Evolutionary conservation across 2,113 vertebrate genomes (phyloP).

Genomic region (Scopus umbretta): DNA sequence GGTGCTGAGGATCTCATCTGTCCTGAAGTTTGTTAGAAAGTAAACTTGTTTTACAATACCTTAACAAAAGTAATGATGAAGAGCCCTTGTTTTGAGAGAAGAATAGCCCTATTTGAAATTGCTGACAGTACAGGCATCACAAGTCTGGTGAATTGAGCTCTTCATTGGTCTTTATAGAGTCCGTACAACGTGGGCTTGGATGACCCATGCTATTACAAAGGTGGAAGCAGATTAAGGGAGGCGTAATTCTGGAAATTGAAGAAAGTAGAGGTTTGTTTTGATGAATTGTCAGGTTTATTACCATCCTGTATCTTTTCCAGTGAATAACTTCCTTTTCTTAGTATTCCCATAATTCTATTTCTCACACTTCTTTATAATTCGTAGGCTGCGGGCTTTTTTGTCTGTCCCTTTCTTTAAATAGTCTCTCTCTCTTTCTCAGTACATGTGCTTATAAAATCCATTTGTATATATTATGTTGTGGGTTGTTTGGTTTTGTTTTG

Average conservation of each 20-base stretch:
- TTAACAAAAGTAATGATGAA: background rate
- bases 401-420: background rate
- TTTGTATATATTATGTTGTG: background rate
- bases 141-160: background rate
- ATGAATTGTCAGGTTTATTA: background rate
- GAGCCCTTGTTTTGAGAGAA: background rate
- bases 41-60: background rate
- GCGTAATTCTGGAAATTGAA: background rate
- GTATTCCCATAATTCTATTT: background rate
- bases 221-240: background rate
- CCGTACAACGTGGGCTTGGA: background rate
- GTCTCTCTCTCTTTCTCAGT: background rate
- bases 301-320: background rate
- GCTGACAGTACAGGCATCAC: background rate
- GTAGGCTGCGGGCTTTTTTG: background rate
- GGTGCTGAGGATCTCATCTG: background rate
- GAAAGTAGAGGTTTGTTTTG: background rate
- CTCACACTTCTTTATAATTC: background rate
- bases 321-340: background rate
- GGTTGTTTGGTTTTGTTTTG: accelerated
- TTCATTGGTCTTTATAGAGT: background rate
- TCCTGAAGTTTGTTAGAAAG: background rate
- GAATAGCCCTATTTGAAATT: background rate
- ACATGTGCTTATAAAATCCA: background rate
- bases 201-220: background rate